These are phyloP conservation scores for Homalodisca vitripennis DNA, from an alignment of 1,140 invertebrate genomes.

Conservation along the genomic window DNA sequence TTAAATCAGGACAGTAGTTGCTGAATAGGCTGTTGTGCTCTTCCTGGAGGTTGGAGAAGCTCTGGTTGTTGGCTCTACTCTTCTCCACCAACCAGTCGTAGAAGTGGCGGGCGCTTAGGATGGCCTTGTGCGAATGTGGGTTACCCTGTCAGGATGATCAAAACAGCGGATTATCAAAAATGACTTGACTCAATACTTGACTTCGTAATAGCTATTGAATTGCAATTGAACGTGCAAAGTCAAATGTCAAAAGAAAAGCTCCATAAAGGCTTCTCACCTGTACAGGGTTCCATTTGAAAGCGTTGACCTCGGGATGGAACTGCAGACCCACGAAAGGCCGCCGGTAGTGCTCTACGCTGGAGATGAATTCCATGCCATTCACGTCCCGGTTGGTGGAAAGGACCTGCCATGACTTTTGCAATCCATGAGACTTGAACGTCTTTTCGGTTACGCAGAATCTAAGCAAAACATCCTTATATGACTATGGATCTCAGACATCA, in stretches of 20 bases:
- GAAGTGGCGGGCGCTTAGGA: conserved; percentile 26
- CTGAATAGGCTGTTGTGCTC: conserved; percentile 25
- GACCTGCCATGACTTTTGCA: conserved; percentile 56
- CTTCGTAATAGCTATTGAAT: too few relatives aligned
- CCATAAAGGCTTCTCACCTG: too few relatives aligned
- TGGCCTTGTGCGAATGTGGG: conserved; percentile 25
- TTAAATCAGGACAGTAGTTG: conserved; percentile 24
- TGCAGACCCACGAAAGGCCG: conserved; percentile 84
- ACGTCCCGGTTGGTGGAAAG: conserved; percentile 68
- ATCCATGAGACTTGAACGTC: not conserved
- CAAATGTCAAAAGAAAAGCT: too few relatives aligned
- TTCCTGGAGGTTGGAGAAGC: conserved; percentile 12
- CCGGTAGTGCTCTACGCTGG: conserved; percentile 60
- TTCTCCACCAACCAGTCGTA: conserved; percentile 31
- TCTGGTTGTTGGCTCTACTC: conserved; percentile 20
- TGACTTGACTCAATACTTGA: too few relatives aligned
- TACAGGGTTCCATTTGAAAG: conserved; percentile 45
- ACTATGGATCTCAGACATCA: conserved; percentile 48
- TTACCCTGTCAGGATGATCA: too few relatives aligned
- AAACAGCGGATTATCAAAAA: too few relatives aligned
- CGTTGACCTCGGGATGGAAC: conserved; percentile 85
- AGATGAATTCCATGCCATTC: conserved; percentile 64
- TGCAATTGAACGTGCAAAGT: too few relatives aligned
- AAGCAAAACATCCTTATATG: not conserved
- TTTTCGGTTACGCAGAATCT: conserved; percentile 23